phyloP scores from a whole-genome alignment of 2,888 invertebrate species.

The Scaptomyza caliginosa region DNA sequence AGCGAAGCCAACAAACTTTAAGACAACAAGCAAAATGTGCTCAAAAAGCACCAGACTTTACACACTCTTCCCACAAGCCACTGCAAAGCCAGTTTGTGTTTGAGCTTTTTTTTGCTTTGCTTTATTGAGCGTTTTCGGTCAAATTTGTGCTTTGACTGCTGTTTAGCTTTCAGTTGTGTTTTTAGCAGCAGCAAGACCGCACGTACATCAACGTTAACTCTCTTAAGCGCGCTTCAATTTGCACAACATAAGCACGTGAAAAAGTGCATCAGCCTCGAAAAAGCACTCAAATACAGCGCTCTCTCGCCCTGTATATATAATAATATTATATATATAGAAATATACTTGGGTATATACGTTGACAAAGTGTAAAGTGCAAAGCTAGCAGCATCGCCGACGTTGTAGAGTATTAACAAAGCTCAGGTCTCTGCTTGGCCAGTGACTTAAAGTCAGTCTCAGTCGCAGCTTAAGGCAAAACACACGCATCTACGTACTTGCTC shows the following conservation, averaged over 20 bases:
- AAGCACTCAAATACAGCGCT: conserved; percentile 18
- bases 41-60: conserved; percentile 37
- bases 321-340: not conserved
- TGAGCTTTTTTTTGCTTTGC: conserved; percentile 17
- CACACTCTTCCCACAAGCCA: conserved; percentile 55
- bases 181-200: conserved; percentile 43
- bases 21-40: conserved; percentile 14
- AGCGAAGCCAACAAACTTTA: conserved; percentile 73
- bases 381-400: conserved; percentile 54
- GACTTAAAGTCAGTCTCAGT: conserved; percentile 76
- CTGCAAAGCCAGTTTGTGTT: conserved; percentile 27
- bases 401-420: conserved; percentile 42
- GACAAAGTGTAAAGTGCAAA: conserved; percentile 82
- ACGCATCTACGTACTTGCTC: conserved; percentile 65
- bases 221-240: conserved; percentile 33
- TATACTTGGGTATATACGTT: conserved; percentile 13
- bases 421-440: conserved; percentile 47
- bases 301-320: conserved; percentile 7
- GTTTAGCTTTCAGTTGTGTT: conserved; percentile 57
- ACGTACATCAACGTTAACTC: conserved; percentile 33
- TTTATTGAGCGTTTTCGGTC: conserved; percentile 40
- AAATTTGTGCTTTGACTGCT: conserved; percentile 50
- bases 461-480: conserved; percentile 77
- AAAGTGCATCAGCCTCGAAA: conserved; percentile 56
- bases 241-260: conserved; percentile 58